Base-by-base conservation (phyloP, 2,888 invertebrate genomes). In the Eucera pruinosa region DNA sequence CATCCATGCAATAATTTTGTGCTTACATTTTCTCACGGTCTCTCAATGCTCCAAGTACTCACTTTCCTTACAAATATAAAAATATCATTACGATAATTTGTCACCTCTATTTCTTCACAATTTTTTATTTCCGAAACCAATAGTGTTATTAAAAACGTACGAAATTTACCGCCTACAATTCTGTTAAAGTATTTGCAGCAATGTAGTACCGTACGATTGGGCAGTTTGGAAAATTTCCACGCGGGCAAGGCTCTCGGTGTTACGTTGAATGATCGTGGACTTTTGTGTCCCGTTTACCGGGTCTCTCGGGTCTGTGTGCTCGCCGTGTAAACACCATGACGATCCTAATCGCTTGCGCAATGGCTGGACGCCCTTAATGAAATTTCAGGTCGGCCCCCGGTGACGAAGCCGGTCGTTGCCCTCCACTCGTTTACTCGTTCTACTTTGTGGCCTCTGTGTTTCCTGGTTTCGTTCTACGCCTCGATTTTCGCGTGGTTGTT, bases 281-380 rank as follows among this genome's bases (percentile, higher is more conserved):
- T 18, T 39, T 47, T 30, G 55, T 72, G 55, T 72, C 50, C 72
- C 64, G 64, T 71, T 72, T 36, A 18, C 36, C 15, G 23, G 18
- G 54, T 55, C 41, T 30, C 13, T 45, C 25, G n/a, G 15, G 5
- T 9, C 20, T 25, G 36, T 50, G 23, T n/a, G 66, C 33, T 52
- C 43, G 62, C 5, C 33, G 25, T 62, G 64, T 64, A 71, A 74
- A 74, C 74, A 74, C 64, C 72, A 50, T 71, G 74, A 72, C 73
- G 74, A 72, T 75, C 72, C 65, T 75, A 58, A 73, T 77, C 75
- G 71, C 72, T 80, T 82, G 82, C 80, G 78, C 74, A 82, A 82
- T 70, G 70, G 55, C 58, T 68, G 64, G 64, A 73, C 83, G 88
- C 81, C 85, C 88, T 84, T 86, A 89, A 87, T 89, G 85, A 89